Evolutionary conservation across 2,113 vertebrate species (phyloP).

Genomic region (Cephalopholis sonnerati): DNA sequence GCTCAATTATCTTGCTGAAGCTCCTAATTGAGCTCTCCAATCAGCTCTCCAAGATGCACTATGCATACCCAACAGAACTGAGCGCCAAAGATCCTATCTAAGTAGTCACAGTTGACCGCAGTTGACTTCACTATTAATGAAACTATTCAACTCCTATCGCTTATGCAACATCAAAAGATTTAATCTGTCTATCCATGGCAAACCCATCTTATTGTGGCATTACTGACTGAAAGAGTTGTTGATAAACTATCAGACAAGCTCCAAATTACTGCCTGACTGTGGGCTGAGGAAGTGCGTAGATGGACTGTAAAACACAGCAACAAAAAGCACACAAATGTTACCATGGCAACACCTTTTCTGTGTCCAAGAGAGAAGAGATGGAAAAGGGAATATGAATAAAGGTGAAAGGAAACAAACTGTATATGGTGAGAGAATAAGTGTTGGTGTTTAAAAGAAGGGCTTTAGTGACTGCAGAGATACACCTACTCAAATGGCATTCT

Average conservation of each 20-base stretch:
- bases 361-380: background rate
- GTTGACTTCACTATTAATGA: background rate
- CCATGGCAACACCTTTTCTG: constrained; percentile 39
- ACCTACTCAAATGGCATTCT: background rate
- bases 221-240: background rate
- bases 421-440: background rate
- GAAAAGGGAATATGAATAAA: constrained; percentile 18
- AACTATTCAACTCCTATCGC: background rate
- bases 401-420: constrained; percentile 31
- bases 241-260: background rate
- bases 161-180: background rate
- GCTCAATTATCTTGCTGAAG: background rate
- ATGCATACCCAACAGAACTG: background rate
- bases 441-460: background rate
- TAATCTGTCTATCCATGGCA: background rate
- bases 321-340: constrained; percentile 32
- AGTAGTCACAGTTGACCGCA: background rate
- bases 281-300: constrained; percentile 37
- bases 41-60: background rate
- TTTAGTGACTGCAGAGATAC: background rate
- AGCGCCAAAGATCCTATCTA: background rate
- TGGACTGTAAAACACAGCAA: background rate
- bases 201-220: background rate
- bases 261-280: background rate
- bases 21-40: background rate